Evolutionary conservation across 2,797 vertebrate genomes (phyloP).

Genomic region (Dallia pectoralis): DNA sequence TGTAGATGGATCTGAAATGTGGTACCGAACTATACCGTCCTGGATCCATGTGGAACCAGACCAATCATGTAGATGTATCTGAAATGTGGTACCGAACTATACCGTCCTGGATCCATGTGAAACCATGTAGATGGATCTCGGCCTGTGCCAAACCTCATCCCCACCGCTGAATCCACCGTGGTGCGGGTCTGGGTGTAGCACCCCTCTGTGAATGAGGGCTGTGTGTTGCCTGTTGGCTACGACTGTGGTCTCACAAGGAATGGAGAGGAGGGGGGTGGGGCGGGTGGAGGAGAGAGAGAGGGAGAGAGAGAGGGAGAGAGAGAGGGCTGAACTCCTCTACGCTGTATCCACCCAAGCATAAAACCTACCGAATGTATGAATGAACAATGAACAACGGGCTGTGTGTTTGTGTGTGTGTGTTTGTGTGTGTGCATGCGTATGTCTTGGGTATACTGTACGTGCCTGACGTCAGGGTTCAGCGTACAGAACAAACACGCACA

Average conservation of each 20-base stretch:
- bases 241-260: not conserved
- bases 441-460: constrained; percentile 8
- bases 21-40: not conserved
- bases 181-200: constrained; percentile 51
- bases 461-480: constrained; percentile 44
- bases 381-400: constrained; percentile 76
- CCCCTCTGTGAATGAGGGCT: constrained; percentile 62
- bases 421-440: constrained; percentile 25
- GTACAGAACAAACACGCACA: constrained; percentile 33
- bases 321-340: constrained; percentile 68
- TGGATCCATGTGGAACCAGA: not conserved
- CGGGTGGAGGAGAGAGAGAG: not conserved
- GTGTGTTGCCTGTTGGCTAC: constrained; percentile 58
- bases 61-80: not conserved
- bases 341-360: constrained; percentile 66
- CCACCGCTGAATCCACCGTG: constrained; percentile 20
- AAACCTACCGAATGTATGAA: constrained; percentile 72
- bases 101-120: not conserved
- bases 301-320: constrained; percentile 38
- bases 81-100: too few relatives aligned
- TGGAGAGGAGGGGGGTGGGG: constrained; percentile 51
- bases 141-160: not conserved
- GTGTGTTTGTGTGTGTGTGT: constrained; percentile 50
- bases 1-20: too few relatives aligned
- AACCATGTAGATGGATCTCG: not conserved